A percentile compares a stretch with the other conserved stretches of the same genome.
phyloP scores from a whole-genome alignment of 1,140 invertebrate species.

The Scaptodrosophila lebanonensis region DNA sequence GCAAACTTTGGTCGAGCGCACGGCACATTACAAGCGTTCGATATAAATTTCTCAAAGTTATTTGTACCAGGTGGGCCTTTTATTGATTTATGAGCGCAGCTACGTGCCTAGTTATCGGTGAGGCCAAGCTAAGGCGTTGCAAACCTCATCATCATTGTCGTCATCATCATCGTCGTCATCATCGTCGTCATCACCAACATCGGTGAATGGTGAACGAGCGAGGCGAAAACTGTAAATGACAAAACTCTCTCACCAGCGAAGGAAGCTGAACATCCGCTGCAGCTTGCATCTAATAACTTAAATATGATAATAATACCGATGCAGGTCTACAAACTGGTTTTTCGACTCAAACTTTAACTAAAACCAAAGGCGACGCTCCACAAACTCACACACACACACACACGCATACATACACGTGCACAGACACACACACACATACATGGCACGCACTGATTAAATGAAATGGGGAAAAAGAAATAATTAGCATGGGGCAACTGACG shows the following conservation, averaged over 20 bases:
- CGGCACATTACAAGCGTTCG: constrained; percentile 35
- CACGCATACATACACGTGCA: no score
- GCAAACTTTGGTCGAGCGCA: constrained; percentile 7
- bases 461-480: constrained; percentile 14
- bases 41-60: constrained; percentile 68
- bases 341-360: background rate
- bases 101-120: constrained; percentile 26
- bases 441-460: no score
- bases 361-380: constrained; percentile 6
- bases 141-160: constrained; percentile 3
- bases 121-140: no score
- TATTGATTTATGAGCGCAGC: constrained; percentile 64
- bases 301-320: constrained; percentile 59
- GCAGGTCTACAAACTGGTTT: constrained; percentile 22
- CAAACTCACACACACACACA: no score
- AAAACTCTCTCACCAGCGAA: constrained; percentile 45
- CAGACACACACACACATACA: no score
- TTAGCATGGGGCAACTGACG: constrained; percentile 36
- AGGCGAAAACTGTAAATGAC: constrained; percentile 60
- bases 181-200: background rate
- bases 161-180: background rate
- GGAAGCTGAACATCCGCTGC: constrained; percentile 69
- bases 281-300: constrained; percentile 70
- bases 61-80: constrained; percentile 65
- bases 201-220: constrained; percentile 10